These are phyloP conservation scores for Mythimna ferrago DNA, from an alignment of 2,888 invertebrate species.

Conservation along the genomic window DNA sequence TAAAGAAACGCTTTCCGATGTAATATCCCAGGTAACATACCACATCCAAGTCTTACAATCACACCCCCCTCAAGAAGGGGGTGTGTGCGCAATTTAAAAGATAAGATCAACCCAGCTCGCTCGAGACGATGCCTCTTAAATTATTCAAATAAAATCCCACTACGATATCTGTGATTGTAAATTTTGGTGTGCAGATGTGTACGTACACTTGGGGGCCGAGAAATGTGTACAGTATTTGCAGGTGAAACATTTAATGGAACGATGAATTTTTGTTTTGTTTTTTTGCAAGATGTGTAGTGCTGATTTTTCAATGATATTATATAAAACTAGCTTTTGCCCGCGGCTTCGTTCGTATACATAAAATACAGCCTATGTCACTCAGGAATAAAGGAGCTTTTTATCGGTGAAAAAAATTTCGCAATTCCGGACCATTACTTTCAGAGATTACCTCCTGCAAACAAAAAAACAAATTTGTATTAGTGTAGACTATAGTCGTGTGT, in stretches of 20 bases:
- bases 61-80: slow-evolving; percentile 60
- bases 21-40: slow-evolving; percentile 42
- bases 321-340: no score
- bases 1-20: not conserved
- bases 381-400: no score
- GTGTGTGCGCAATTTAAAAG: slow-evolving; percentile 84
- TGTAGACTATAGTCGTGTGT: not conserved
- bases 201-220: slow-evolving; percentile 66
- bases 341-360: no score
- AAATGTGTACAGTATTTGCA: slow-evolving; percentile 37
- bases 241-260: slow-evolving; percentile 25
- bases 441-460: no score
- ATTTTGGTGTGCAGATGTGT: slow-evolving; percentile 79
- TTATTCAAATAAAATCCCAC: slow-evolving; percentile 87
- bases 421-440: no score
- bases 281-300: not conserved
- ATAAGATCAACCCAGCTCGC: slow-evolving; percentile 78
- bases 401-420: no score
- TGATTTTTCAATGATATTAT: not conserved
- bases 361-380: no score
- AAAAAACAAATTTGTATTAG: no score
- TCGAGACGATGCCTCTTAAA: slow-evolving; percentile 80
- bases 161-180: slow-evolving; percentile 85
- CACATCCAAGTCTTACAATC: slow-evolving; percentile 56
- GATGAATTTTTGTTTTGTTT: slow-evolving; percentile 14